Percentiles rank a stretch among this genome's conserved stretches.
These are phyloP conservation scores for Drosophila kohkoa DNA, from an alignment of 1,140 invertebrate genomes.

Conservation along the genomic window DNA sequence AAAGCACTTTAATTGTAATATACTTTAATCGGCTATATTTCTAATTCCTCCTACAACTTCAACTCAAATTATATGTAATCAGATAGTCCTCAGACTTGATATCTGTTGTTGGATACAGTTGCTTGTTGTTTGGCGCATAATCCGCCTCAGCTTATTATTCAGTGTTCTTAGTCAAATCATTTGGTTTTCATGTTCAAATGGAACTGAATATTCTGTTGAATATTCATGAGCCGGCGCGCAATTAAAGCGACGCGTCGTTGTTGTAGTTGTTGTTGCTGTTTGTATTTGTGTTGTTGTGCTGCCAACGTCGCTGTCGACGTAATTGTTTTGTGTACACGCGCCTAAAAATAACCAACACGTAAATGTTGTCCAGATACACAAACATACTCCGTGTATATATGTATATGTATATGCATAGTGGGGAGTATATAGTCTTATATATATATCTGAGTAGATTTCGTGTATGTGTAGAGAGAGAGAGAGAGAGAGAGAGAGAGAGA, in stretches of 20 bases:
- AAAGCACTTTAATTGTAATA: background rate
- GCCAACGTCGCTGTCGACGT: slow-evolving; percentile 35
- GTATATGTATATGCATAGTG: slow-evolving; percentile 20
- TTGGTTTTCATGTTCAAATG: slow-evolving; percentile 21
- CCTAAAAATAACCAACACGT: slow-evolving; percentile 73
- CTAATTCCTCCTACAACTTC: too few relatives aligned
- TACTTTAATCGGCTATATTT: background rate
- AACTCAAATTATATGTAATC: background rate
- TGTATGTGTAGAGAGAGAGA: background rate
- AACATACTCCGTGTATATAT: slow-evolving; percentile 30
- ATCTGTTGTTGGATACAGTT: slow-evolving; percentile 4
- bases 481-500: too few relatives aligned
- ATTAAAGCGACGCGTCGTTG: slow-evolving; percentile 40
- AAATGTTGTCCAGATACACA: slow-evolving; percentile 61
- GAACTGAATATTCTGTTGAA: slow-evolving; percentile 28
- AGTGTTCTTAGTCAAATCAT: slow-evolving; percentile 39
- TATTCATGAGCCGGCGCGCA: slow-evolving; percentile 51
- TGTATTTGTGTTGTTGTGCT: background rate
- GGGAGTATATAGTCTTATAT: slow-evolving; percentile 27
- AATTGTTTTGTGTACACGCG: slow-evolving; percentile 66
- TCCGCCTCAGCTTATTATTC: slow-evolving; percentile 25
- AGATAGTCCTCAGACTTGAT: background rate
- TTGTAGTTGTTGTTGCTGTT: background rate
- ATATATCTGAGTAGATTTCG: slow-evolving; percentile 7
- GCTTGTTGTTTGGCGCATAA: slow-evolving; percentile 1